phyloP scores from a whole-genome alignment of 2,888 invertebrate species.

The Tortrix viridana region DNA sequence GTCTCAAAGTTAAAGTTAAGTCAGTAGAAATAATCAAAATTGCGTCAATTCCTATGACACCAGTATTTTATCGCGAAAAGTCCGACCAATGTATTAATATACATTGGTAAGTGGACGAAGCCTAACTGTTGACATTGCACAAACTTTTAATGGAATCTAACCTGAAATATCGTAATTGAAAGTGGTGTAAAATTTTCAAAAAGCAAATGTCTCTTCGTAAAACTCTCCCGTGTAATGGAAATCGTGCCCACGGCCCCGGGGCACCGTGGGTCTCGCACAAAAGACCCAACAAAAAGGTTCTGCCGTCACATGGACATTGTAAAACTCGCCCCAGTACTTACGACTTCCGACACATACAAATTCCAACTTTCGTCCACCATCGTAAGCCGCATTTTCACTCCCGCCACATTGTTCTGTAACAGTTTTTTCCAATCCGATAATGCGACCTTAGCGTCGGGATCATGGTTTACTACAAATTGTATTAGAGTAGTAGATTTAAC shows the following conservation, averaged over 20 bases:
- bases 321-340: conserved; percentile 76
- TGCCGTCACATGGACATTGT: conserved; percentile 83
- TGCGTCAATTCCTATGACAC: too few species aligned
- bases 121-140: conserved; percentile 1
- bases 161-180: conserved; percentile 51
- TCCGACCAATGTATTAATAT: too few species aligned
- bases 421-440: conserved; percentile 83
- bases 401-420: conserved; percentile 63
- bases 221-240: conserved; percentile 81
- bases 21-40: too few species aligned
- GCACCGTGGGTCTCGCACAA: conserved; percentile 79
- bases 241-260: conserved; percentile 77
- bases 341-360: conserved; percentile 57
- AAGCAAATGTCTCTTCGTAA: conserved; percentile 67
- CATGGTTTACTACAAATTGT: conserved; percentile 85
- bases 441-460: conserved; percentile 82
- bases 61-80: too few species aligned
- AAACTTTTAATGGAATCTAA: conserved; percentile 32
- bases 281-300: conserved; percentile 82
- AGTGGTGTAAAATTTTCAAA: conserved; percentile 63
- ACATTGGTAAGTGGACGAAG: too few species aligned
- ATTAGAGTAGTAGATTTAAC: conserved; percentile 83
- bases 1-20: too few species aligned
- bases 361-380: conserved; percentile 54
- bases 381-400: conserved; percentile 60